These are phyloP conservation scores for Gasterosteus aculeatus DNA, from an alignment of 2,113 vertebrate species.

Conservation along the genomic window DNA sequence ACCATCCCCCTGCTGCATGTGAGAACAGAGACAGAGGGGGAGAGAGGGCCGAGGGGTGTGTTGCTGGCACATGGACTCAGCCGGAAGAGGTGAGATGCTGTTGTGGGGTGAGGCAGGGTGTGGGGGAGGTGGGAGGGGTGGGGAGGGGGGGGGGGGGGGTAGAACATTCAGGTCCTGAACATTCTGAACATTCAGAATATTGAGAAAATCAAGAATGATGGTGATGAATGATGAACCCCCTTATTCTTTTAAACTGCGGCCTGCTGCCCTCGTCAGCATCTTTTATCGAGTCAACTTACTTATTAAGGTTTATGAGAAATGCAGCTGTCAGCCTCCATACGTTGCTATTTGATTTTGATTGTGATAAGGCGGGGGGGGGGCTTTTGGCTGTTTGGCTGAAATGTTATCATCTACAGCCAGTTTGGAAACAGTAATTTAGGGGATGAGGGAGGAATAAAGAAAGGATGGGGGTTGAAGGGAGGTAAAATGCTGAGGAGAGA, in stretches of 20 bases:
- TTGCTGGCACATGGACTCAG: conserved; percentile 61
- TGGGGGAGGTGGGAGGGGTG: conserved; percentile 2
- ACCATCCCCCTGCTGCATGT: conserved; percentile 63
- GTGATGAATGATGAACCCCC: conserved; percentile 65
- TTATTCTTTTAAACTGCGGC: conserved; percentile 6
- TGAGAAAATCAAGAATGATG: conserved; percentile 90
- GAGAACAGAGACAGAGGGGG: conserved; percentile 36
- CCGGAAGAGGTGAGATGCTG: conserved; percentile 56
- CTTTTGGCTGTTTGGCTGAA: conserved; percentile 68
- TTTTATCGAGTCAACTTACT: conserved; percentile 90
- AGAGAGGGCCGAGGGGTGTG: conserved; percentile 29
- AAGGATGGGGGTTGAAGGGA: conserved; percentile 39
- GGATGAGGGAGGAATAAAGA: conserved; percentile 46
- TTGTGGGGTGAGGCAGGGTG: conserved; percentile 21
- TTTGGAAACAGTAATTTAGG: conserved; percentile 73
- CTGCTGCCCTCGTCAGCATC: conserved; percentile 53
- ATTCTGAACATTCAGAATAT: conserved; percentile 69
- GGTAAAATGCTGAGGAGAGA: conserved; percentile 68
- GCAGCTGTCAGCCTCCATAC: conserved; percentile 72
- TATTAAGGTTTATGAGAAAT: conserved; percentile 88
- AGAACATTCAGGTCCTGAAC: conserved; percentile 35
- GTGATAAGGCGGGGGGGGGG: conserved; percentile 22
- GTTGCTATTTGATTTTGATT: conserved; percentile 73
- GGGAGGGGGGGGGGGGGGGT: neutral
- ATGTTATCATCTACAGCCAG: conserved; percentile 80